Evolutionary conservation across 2,113 vertebrate genomes (phyloP).

Genomic region (Thymallus thymallus): DNA sequence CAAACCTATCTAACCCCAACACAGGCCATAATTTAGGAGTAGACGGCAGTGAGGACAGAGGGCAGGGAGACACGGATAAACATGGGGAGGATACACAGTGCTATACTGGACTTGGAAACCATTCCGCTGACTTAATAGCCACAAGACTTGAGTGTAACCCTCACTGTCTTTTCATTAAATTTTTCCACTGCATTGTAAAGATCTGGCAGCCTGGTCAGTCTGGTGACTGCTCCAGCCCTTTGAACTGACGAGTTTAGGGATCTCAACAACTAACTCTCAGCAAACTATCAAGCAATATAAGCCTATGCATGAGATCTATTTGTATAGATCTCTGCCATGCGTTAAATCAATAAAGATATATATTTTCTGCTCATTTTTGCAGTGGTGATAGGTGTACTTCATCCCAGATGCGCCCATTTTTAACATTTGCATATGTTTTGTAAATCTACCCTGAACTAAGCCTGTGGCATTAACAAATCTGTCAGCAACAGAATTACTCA

Average conservation of each 20-base stretch:
- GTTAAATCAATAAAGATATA: too few relatives aligned
- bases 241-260: too few relatives aligned
- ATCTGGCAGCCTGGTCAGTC: too few relatives aligned
- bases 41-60: not conserved
- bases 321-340: too few relatives aligned
- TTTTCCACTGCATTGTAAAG: slow-evolving; percentile 12
- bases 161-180: slow-evolving; percentile 11
- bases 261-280: too few relatives aligned
- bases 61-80: not conserved
- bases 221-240: too few relatives aligned
- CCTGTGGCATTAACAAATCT: too few relatives aligned
- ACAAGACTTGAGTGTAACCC: slow-evolving; percentile 1
- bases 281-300: too few relatives aligned
- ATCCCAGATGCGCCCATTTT: too few relatives aligned
- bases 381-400: too few relatives aligned
- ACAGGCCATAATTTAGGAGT: not conserved
- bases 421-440: not conserved
- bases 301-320: too few relatives aligned
- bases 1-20: not conserved
- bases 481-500: not conserved
- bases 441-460: not conserved
- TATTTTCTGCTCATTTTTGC: too few relatives aligned
- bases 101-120: not conserved
- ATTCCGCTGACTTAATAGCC: not conserved
- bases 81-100: not conserved